phyloP scores from a whole-genome alignment of 2,888 invertebrate genomes.

The Leptinotarsa haldemani region DNA sequence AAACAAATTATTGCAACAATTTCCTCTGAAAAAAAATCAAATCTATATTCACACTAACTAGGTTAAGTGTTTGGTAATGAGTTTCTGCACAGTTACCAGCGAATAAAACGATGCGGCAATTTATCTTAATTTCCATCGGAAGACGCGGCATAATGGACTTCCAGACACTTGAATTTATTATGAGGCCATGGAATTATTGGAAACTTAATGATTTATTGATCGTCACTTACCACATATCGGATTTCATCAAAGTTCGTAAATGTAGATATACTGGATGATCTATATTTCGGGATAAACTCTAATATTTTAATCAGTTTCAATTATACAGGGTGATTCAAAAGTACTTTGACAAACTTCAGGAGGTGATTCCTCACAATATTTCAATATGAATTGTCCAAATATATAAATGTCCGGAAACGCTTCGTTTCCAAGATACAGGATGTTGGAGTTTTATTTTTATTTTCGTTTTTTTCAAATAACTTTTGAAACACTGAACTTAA shows the following conservation, averaged over 20 bases:
- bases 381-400: too few species aligned
- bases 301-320: too few species aligned
- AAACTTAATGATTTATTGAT: conserved; percentile 13
- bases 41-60: conserved; percentile 39
- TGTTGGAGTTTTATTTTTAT: too few species aligned
- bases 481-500: too few species aligned
- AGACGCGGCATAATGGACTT: conserved; percentile 21
- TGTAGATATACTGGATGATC: neutral
- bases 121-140: conserved; percentile 29
- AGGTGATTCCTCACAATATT: too few species aligned
- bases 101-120: conserved; percentile 30
- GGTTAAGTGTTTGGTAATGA: conserved; percentile 48
- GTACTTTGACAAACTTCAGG: too few species aligned
- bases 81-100: conserved; percentile 36
- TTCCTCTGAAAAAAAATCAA: conserved; percentile 43
- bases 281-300: too few species aligned
- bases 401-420: too few species aligned
- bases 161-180: conserved; percentile 14
- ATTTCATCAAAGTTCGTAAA: neutral
- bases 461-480: too few species aligned
- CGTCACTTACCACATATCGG: neutral
- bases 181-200: neutral
- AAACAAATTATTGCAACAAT: conserved; percentile 46
- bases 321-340: too few species aligned
- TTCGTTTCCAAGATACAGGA: too few species aligned